Base-by-base conservation (phyloP, 1,140 invertebrate species). In the Bombus pyrosoma region DNA sequence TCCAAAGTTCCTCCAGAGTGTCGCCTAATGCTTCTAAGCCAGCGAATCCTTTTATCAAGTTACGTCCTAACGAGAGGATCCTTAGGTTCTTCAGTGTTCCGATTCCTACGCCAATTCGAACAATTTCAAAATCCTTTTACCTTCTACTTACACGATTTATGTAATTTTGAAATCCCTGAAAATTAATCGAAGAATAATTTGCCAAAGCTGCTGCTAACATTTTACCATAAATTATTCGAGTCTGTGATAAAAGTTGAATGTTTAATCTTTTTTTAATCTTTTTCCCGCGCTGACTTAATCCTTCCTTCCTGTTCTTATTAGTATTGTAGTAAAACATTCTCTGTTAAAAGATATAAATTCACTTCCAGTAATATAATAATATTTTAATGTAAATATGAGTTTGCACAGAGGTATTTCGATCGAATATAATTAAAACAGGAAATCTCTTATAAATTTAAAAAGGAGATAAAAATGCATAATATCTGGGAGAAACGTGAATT, bases 1-100 rank as follows among this genome's bases (percentile, higher is more conserved):
- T 97, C 98, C 98, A 99, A 2, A 99, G 94, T 93, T 99, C 97
- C 92, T 98, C 97, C 62, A 99, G 94, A 0, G 97, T 98, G 34
- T 99, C 98, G 2, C 96, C 97, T 25, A 99, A 95, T 4, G 96
- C 96, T 95, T 99, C 98, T 90, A 98, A 96, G 41, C 98, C 98
- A 57, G 97, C 95, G 73, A 99, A 97, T n/a, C 96, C 97, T 95
- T 99, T 99, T 9, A 99, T 97, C 89, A 98, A 97, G 94, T 99
- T 99, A 89, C 98, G 96, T 28, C 98, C 98, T 10, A 99, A 91
- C 1, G 98, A 98, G 3, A 99, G 94, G 62, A 99, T 96, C 92
- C 97, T 97, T 66, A 99, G 94, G 92, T 98, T 97, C 94, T 98
- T 98, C 89, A 99, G 93, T 41, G 96, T 96, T 90, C 97, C 97